phyloP scores from a whole-genome alignment of 2,113 vertebrate genomes.

The Lepus timidus region DNA sequence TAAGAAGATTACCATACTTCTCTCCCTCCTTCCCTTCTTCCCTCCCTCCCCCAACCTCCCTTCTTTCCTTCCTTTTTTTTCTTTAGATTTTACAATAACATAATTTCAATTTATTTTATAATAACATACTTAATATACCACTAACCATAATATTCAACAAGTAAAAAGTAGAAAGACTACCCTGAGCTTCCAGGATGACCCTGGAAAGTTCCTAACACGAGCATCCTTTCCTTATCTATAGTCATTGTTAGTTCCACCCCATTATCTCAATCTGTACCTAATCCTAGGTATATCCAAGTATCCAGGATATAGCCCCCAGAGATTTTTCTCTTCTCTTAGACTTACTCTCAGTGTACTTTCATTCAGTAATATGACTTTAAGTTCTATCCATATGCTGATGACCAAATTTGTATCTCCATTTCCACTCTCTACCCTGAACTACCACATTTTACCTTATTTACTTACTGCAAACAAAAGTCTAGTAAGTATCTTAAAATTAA shows the following conservation, averaged over 20 bases:
- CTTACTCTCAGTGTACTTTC: neutral
- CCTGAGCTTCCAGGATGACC: neutral
- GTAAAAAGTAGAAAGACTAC: no score
- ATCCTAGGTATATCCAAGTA: neutral
- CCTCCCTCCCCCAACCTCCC: no score
- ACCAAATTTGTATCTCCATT: neutral
- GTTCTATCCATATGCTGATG: neutral
- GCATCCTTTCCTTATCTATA: neutral
- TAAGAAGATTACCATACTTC: no score
- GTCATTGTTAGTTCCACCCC: neutral
- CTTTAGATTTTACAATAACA: no score
- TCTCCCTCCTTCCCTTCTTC: no score
- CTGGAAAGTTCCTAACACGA: neutral
- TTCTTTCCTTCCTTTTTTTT: no score
- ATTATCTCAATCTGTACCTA: neutral
- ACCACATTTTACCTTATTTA: neutral
- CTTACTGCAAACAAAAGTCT: neutral
- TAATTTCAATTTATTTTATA: no score
- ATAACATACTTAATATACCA: no score
- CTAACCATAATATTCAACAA: no score
- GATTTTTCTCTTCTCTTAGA: neutral
- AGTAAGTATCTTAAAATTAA: neutral
- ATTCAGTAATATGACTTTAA: neutral
- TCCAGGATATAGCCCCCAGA: neutral
- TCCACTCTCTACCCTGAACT: neutral